A percentile compares a stretch with the other conserved stretches of the same genome.
Evolutionary conservation across 2,888 invertebrate species (phyloP).

Genomic region (Lepidonotus clava): DNA sequence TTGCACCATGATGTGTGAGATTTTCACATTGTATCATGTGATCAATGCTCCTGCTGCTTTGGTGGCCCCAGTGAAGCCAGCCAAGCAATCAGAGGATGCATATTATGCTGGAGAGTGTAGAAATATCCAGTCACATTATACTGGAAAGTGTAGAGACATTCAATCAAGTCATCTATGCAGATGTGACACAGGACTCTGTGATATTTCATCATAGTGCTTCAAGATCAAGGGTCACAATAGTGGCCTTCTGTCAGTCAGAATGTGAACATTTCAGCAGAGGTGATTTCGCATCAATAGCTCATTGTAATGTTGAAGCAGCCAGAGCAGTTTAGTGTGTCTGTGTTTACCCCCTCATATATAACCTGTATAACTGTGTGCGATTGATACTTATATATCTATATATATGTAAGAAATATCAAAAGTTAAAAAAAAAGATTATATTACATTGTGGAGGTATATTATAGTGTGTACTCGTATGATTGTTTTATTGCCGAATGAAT

Average conservation of each 20-base stretch:
- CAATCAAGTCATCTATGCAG: slow-evolving; percentile 14
- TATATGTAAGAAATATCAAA: slow-evolving; percentile 23
- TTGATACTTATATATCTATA: slow-evolving; percentile 28
- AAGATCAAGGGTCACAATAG: neutral
- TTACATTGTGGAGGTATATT: slow-evolving; percentile 14
- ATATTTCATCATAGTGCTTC: neutral
- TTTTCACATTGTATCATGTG: no score
- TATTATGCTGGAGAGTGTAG: no score
- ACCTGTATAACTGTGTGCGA: slow-evolving; percentile 21
- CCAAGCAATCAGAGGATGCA: no score
- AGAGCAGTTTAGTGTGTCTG: slow-evolving; percentile 10
- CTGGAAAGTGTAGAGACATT: no score
- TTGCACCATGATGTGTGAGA: no score
- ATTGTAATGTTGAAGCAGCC: slow-evolving; percentile 4
- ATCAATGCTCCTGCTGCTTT: no score
- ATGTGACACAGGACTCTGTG: neutral
- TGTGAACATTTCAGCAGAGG: neutral
- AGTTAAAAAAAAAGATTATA: neutral
- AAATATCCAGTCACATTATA: no score
- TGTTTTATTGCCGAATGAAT: neutral
- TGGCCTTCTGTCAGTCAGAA: no score
- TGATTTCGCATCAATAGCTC: neutral
- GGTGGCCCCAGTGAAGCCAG: no score
- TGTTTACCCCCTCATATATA: slow-evolving; percentile 1
- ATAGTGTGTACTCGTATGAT: slow-evolving; percentile 28